phyloP scores from a whole-genome alignment of 2,113 vertebrate genomes.

The Cebidichthys violaceus region DNA sequence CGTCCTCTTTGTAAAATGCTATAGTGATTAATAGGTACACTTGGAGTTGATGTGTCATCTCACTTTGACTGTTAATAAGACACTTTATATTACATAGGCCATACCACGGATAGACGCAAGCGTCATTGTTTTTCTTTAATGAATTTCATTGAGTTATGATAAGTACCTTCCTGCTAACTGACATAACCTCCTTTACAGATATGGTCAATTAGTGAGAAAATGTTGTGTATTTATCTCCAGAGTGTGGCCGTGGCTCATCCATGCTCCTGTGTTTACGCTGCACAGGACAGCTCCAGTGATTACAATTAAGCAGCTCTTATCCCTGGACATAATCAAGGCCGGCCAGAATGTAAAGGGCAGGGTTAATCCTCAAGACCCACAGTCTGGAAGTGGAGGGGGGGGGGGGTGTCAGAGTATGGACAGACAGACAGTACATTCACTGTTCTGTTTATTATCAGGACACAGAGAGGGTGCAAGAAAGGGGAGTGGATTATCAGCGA shows the following conservation, averaged over 20 bases:
- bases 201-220: neutral
- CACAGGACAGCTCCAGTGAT: constrained; percentile 73
- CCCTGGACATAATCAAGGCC: constrained; percentile 80
- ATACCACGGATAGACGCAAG: neutral
- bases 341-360: constrained; percentile 61
- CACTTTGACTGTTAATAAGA: neutral
- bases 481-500: constrained; percentile 69
- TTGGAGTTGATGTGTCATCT: neutral
- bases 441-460: constrained; percentile 36
- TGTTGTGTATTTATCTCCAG: neutral
- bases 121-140: neutral
- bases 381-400: constrained; percentile 38
- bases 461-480: constrained; percentile 38
- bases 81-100: neutral
- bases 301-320: constrained; percentile 85
- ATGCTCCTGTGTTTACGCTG: constrained; percentile 48
- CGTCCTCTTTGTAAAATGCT: neutral
- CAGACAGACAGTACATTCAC: constrained; percentile 20
- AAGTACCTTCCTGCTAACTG: constrained; percentile 1
- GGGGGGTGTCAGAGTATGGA: neutral
- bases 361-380: constrained; percentile 75
- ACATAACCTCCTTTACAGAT: neutral
- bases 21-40: neutral
- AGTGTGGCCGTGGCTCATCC: constrained; percentile 20
- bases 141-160: constrained; percentile 14